Evolutionary conservation across 2,113 vertebrate species (phyloP), one percentile per base, ranked within the genome.

Genomic region (Brevimyrus niger): DNA sequence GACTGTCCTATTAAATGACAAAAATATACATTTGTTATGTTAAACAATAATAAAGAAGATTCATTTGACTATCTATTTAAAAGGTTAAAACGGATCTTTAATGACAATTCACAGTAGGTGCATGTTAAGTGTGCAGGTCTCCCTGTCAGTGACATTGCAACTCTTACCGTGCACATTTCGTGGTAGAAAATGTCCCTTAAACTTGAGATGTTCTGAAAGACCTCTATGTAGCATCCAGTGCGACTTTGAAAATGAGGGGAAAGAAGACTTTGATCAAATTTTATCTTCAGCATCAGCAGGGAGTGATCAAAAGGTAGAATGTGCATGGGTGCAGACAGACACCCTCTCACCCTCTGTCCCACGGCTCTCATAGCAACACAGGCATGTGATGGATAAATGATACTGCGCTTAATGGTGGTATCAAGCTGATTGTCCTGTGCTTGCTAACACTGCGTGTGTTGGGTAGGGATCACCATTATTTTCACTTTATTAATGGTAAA

Each of bases 191-290:
- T 96, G 0, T 97, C 97, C 0, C 96, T 95, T 92, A 98, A 91
- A 91, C 96, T 97, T 91, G 97, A 96, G 91, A 99, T 93, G 91
- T 97, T 96, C 90, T 98, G 97, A 95, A 99, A 98, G 89, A 98
- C 96, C 6, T 96, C 93, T 87, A 97, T 92, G 1, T 98, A 99
- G 93, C 98, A 98, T 92, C 97, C 96, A n/a, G 99, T 94, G 13
- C 98, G 98, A 93, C 98, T 99, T 89, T 11, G 50, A 86, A 89
- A 50, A 93, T 90, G 42, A 2, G 50, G 0, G 80, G 53, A 27
- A 4, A 48, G 87, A 48, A 46, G n/a, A 89, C 19, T 42, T 44
- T 0, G 9, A 23, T 53, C 47, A 55, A 4, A 35, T 31, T 35
- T 87, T 21, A 2, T 47, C 82, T 19, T 8, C 31, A 27, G 0